These are phyloP conservation scores for Eubasilissa regina DNA, from an alignment of 1,140 invertebrate genomes.

Conservation along the genomic window DNA sequence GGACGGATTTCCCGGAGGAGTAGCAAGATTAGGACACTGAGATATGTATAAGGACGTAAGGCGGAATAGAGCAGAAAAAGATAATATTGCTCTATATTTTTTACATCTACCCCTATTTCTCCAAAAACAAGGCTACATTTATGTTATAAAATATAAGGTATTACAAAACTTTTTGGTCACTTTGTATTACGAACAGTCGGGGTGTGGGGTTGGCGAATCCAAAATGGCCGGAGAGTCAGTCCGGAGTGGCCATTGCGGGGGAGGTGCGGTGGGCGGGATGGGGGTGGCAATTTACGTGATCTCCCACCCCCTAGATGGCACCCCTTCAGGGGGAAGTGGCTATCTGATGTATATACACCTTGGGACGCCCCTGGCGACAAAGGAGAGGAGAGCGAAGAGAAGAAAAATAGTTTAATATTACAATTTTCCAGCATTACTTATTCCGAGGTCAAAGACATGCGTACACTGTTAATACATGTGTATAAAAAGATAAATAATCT, in stretches of 20 bases:
- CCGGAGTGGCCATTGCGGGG: slow-evolving; percentile 55
- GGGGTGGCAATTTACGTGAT: slow-evolving; percentile 27
- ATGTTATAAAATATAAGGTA: no score
- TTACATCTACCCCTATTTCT: no score
- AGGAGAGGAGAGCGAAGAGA: not conserved
- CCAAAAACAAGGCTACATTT: no score
- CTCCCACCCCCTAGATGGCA: slow-evolving; percentile 11
- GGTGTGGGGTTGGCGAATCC: slow-evolving; percentile 49
- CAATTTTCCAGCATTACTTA: no score
- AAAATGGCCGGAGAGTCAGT: slow-evolving; percentile 59
- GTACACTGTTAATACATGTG: no score
- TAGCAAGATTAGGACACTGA: no score
- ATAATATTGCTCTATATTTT: no score
- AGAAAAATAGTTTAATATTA: not conserved
- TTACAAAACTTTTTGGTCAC: slow-evolving; percentile 13
- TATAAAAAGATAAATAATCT: no score
- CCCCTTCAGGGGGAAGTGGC: slow-evolving; percentile 25
- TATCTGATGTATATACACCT: slow-evolving; percentile 42
- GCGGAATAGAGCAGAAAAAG: no score
- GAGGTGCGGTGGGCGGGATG: not conserved
- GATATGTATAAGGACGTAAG: no score
- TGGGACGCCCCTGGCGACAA: slow-evolving; percentile 30
- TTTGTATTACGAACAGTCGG: slow-evolving; percentile 11
- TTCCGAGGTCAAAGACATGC: no score
- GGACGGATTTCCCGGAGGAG: no score